Base-by-base conservation (phyloP, 2,113 vertebrate genomes). In the Bostrychus sinensis region DNA sequence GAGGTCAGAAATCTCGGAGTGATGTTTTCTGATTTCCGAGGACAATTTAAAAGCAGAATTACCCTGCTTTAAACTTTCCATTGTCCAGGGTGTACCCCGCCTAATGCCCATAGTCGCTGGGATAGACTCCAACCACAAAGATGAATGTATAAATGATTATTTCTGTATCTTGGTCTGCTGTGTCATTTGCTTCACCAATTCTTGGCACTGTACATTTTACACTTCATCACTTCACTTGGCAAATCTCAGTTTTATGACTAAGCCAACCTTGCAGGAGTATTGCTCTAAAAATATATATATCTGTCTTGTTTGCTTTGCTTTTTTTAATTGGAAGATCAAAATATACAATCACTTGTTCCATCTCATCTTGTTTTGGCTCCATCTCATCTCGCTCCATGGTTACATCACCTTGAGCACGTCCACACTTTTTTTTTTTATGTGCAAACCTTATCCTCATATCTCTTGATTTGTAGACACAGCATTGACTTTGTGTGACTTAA, bases 381-480 rank as follows among this genome's bases (percentile, higher is more conserved):
- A 30, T 45, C 67, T 54, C 12, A 43, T 69, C 39, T 68, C 57
- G 77, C 65, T 60, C 82, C 69, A 78, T 80, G 77, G 74, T 78
- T 75, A 81, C 72, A 12, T 65, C 25, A 17, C 11, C n/a, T 45
- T 38, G 58, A 38, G 54, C 37, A 55, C 54, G 75, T 64, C 25
- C 36, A 55, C 13, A 38, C 34, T 2, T 41, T 1, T 20, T 23
- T 60, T 16, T 55, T 23, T 55, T 38, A 62, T 56, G 58, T 50
- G 34, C n/a, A 22, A 66, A 63, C 5, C 5, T 72, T 74, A 78
- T 61, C 39, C 20, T 62, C 38, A 78, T 62, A 70, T 57, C 58
- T 74, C 59, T 9, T 53, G 42, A 28, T 17, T 55, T 71, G 70
- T 53, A 65, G 45, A 58, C 46, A 58, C 53, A 66, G 26, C 2